Percentiles rank a stretch among this genome's conserved stretches.
Conservation (phyloP, 2,888 invertebrate genomes). For the Cheiracanthium punctorium region DNA sequence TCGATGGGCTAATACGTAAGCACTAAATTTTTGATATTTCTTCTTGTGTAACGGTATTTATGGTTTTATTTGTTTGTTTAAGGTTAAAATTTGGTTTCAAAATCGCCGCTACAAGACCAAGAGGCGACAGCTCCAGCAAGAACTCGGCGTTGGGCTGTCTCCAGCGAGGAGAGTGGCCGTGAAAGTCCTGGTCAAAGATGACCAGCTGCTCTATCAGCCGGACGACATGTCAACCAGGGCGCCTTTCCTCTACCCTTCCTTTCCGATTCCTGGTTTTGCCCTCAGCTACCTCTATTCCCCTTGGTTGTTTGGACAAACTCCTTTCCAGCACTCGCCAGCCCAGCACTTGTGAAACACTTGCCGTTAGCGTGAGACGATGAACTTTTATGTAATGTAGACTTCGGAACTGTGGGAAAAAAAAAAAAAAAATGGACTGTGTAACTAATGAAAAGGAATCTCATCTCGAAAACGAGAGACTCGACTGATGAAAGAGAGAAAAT, state of each 20-base stretch:
- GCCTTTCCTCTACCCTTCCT: slow-evolving; percentile 59
- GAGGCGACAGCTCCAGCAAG: slow-evolving; percentile 85
- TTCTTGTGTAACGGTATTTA: neutral
- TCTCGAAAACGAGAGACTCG: too few relatives aligned
- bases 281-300: slow-evolving; percentile 66
- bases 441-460: too few relatives aligned
- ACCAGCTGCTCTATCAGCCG: slow-evolving; percentile 78
- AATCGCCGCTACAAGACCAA: slow-evolving; percentile 93
- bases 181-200: slow-evolving; percentile 91
- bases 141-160: slow-evolving; percentile 77
- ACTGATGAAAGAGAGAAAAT: too few relatives aligned
- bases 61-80: neutral
- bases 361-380: too few relatives aligned
- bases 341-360: neutral
- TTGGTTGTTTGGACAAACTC: slow-evolving; percentile 55
- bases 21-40: neutral
- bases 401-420: too few relatives aligned
- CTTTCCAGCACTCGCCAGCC: slow-evolving; percentile 31
- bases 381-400: too few relatives aligned
- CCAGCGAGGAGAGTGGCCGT: slow-evolving; percentile 89
- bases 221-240: slow-evolving; percentile 37
- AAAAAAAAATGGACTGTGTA: too few relatives aligned
- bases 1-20: too few relatives aligned
- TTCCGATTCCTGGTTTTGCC: slow-evolving; percentile 63
- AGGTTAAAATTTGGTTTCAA: slow-evolving; percentile 88